Evolutionary conservation across 92 coral and sea anemone species (phyloP).

Genomic region (Micromussa lordhowensis): DNA sequence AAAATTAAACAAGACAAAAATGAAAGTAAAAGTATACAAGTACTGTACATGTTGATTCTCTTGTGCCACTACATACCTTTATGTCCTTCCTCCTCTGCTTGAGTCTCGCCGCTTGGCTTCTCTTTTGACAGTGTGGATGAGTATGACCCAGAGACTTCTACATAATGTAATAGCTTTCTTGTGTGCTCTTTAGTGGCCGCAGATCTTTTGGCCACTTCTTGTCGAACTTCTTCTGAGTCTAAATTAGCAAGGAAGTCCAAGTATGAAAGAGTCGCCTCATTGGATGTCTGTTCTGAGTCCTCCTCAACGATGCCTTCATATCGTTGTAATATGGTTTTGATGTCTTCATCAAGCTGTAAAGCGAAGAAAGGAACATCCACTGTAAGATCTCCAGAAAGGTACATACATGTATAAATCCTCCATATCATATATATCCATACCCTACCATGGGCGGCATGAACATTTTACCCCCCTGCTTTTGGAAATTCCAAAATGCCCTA

Average conservation of each 20-base stretch:
- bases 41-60: no score
- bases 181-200: constrained; percentile 75
- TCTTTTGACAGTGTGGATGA: background rate
- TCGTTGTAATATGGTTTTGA: constrained; percentile 83
- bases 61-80: constrained; percentile 34
- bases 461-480: no score
- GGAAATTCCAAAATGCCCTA: no score
- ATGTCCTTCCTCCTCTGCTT: constrained; percentile 23
- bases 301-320: constrained; percentile 85
- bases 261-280: constrained; percentile 77
- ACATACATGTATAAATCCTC: background rate
- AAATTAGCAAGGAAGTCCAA: constrained; percentile 79
- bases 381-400: no score
- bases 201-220: constrained; percentile 80
- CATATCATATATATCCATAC: background rate
- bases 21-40: no score
- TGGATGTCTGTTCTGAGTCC: constrained; percentile 80
- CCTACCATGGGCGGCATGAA: no score
- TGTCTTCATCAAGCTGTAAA: constrained; percentile 91
- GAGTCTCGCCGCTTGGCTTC: background rate
- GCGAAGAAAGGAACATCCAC: background rate
- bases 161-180: constrained; percentile 71
- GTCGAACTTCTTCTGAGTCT: constrained; percentile 72
- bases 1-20: no score
- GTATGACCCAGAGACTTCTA: constrained; percentile 71